Conservation (phyloP, 1,140 invertebrate species). For the Leptinotarsa defecta region DNA sequence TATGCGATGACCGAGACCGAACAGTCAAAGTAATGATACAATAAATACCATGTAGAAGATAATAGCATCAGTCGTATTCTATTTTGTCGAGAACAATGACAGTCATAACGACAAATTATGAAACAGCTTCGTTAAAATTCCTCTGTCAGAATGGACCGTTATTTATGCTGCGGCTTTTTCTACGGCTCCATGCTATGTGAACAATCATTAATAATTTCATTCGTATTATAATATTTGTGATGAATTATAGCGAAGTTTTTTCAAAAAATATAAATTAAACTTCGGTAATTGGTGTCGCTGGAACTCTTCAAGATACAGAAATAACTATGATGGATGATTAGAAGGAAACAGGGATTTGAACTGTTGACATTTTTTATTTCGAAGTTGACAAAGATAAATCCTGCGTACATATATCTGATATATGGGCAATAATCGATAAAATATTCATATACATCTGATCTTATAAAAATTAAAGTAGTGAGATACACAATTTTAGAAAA, state of each 20-base stretch:
- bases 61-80: constrained; percentile 42
- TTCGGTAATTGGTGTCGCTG: constrained; percentile 14
- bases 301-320: constrained; percentile 1
- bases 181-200: constrained; percentile 36
- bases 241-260: constrained; percentile 12
- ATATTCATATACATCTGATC: too few species aligned
- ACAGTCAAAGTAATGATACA: constrained; percentile 35
- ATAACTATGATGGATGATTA: constrained; percentile 11
- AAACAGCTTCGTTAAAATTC: constrained; percentile 49
- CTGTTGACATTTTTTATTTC: too few species aligned
- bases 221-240: constrained; percentile 24
- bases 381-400: too few species aligned
- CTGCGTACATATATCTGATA: too few species aligned
- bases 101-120: constrained; percentile 48
- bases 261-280: constrained; percentile 11
- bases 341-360: background rate
- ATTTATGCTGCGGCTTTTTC: constrained; percentile 46
- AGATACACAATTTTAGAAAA: too few species aligned
- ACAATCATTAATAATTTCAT: constrained; percentile 46
- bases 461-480: too few species aligned
- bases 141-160: constrained; percentile 42
- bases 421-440: too few species aligned
- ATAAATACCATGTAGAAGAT: constrained; percentile 39
- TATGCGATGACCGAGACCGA: constrained; percentile 14
- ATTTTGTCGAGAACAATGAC: constrained; percentile 45